A percentile compares a stretch with the other conserved stretches of the same genome.
phyloP scores from a whole-genome alignment of 23 tunicate genomes.

The Pegea sp. region DNA sequence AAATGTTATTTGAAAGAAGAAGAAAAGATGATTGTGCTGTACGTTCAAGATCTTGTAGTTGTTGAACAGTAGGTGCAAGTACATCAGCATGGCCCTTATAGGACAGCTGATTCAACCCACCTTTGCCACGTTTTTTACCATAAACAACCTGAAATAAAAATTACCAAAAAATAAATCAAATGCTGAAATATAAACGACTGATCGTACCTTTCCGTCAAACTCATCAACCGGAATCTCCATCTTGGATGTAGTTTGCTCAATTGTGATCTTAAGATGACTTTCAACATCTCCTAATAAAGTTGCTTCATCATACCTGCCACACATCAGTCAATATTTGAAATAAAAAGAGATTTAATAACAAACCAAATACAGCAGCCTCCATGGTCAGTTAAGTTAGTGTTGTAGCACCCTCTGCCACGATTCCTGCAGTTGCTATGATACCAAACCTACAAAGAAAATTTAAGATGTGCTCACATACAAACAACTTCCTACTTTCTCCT shows the following conservation, averaged over 20 bases:
- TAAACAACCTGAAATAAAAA: slow-evolving; percentile 65
- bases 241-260: slow-evolving; percentile 63
- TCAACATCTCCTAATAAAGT: slow-evolving; percentile 59
- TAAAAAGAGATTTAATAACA: neutral
- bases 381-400: slow-evolving; percentile 52
- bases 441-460: slow-evolving; percentile 34
- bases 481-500: slow-evolving; percentile 34
- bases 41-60: slow-evolving; percentile 50
- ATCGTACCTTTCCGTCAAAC: slow-evolving; percentile 84
- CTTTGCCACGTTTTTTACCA: slow-evolving; percentile 30
- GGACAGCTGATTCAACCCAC: slow-evolving; percentile 1
- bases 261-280: slow-evolving; percentile 73
- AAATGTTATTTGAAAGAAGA: slow-evolving; percentile 11
- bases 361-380: slow-evolving; percentile 98
- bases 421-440: slow-evolving; percentile 83
- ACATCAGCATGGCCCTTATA: slow-evolving; percentile 70
- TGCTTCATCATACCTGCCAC: slow-evolving; percentile 57
- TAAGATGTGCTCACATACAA: too few relatives aligned
- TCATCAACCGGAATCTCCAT: slow-evolving; percentile 82
- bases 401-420: slow-evolving; percentile 66
- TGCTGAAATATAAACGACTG: too few relatives aligned
- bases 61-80: slow-evolving; percentile 65
- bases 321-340: neutral
- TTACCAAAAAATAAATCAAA: neutral
- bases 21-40: slow-evolving; percentile 69